Base-by-base conservation (phyloP, 2,888 invertebrate species). In the Andrena trimmerana region DNA sequence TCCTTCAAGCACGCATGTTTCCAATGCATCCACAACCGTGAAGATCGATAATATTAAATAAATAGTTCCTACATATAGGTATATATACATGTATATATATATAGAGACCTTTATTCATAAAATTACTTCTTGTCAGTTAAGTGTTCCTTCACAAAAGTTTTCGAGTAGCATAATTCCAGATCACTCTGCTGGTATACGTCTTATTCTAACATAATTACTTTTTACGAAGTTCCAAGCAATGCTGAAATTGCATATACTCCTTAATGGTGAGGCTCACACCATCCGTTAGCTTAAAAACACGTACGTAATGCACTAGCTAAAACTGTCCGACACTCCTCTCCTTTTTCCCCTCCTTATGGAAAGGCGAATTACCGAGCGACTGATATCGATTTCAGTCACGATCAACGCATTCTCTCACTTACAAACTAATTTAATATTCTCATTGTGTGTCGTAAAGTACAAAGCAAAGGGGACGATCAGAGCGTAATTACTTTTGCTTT, bases 31-130 rank as follows among this genome's bases (percentile, higher is more conserved):
- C 33, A 60, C 8, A 27, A 50, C 8, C 13, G 31, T 59, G 20
- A 75, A 60, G 31, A 76, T 75, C 24, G 68, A 59, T 78, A 73
- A 20, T 52, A 71, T 73, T 80, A 89, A 84, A 86, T 83, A 79
- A 85, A 78, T 79, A 60, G 24, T 75, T 73, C 78, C 70, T 81
- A 82, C 69, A 31, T 73, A 63, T 75, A 42, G 42, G 16, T 42
- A 52, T 79, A 76, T 78, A 72, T 81, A 67, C 75, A 76, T 80
- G 70, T 81, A 68, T 77, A 66, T 42, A 42, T 42, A 42, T 42
- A 42, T 42, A 42, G 84, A 88, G 75, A 89, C 81, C 81, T 91
- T 92, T 90, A 91, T 91, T 91, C 84, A 89, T 90, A 87, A 89
- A 90, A 88, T 90, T 82, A 85, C 68, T 85, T 73, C 78, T 80